Conservation (phyloP, 2,888 invertebrate genomes). For the Macrophya alboannulata region DNA sequence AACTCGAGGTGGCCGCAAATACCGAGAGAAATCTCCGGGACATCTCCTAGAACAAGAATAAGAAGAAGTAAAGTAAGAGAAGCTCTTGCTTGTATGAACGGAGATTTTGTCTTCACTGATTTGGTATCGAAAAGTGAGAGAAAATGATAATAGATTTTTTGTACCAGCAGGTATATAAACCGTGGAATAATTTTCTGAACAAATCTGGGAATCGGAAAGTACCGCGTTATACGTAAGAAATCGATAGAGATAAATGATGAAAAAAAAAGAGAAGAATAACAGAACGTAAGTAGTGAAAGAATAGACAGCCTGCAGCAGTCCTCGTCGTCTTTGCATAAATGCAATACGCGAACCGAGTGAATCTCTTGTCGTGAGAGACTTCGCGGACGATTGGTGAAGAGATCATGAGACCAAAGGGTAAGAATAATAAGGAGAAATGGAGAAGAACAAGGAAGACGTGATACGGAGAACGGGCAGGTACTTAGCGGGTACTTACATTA, state of each 20-base stretch:
- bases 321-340: slow-evolving; percentile 38
- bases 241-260: neutral
- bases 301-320: neutral
- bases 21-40: neutral
- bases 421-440: neutral
- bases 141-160: neutral
- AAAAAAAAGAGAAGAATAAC: neutral
- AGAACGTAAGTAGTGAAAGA: neutral
- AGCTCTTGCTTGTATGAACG: no score
- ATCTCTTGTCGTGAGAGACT: slow-evolving; percentile 45
- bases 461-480: slow-evolving; percentile 39
- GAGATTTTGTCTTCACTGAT: neutral
- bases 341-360: slow-evolving; percentile 36
- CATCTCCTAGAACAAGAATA: neutral
- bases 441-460: slow-evolving; percentile 38
- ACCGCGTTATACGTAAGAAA: neutral
- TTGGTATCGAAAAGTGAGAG: no score
- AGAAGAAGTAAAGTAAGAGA: neutral
- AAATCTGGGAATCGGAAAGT: neutral
- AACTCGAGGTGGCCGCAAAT: neutral
- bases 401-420: slow-evolving; percentile 26
- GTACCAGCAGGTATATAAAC: neutral
- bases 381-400: neutral
- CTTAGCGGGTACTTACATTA: slow-evolving; percentile 34
- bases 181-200: slow-evolving; percentile 26